Base-by-base conservation (phyloP, 2,888 invertebrate species). In the Aquatica leii region DNA sequence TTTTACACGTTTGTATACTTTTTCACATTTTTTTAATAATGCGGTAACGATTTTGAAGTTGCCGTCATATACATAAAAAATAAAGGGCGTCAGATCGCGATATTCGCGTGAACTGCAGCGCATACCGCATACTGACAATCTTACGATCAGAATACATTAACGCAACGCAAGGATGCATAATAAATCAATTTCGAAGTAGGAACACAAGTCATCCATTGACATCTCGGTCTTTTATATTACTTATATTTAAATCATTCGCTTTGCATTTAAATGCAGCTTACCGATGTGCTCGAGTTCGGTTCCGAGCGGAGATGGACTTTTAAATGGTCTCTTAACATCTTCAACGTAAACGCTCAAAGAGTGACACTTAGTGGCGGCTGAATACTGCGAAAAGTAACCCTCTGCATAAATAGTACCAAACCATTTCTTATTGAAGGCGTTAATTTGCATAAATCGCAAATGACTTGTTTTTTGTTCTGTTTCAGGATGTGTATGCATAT, bases 401-500 rank as follows among this genome's bases (percentile, higher is more conserved):
- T 51, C 46, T 35, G 59, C 43, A 64, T 59, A 64, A 63, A 59
- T 49, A 53, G 56, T 24, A 51, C 54, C 50, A 35, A 24, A 52
- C 46, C 41, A 50, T 56, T 40, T 41, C 43, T 54, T 31, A 41
- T 34, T 61, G 40, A 20, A n/a, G n/a, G n/a, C 37, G 41, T 61
- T 55, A 31, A 40, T 51, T 61, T 57, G 14, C 48, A 21, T 37
- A 20, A 43, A 21, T 20, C 50, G 9, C 35, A 40, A 43, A 37
- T 37, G 51, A 61, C 50, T 56, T 48, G 31, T 46, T 31, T 18
- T 18, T 31, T 54, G 18, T 70, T 75, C 76, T 79, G 77, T 81
- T 81, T 65, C 80, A 81, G 81, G 80, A 73, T 80, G 78, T 73
- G 76, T 77, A 72, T 78, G 79, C 75, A 77, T 79, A 71, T 75